phyloP scores from a whole-genome alignment of 2,888 invertebrate species.

The Quadroppia sp. region DNA sequence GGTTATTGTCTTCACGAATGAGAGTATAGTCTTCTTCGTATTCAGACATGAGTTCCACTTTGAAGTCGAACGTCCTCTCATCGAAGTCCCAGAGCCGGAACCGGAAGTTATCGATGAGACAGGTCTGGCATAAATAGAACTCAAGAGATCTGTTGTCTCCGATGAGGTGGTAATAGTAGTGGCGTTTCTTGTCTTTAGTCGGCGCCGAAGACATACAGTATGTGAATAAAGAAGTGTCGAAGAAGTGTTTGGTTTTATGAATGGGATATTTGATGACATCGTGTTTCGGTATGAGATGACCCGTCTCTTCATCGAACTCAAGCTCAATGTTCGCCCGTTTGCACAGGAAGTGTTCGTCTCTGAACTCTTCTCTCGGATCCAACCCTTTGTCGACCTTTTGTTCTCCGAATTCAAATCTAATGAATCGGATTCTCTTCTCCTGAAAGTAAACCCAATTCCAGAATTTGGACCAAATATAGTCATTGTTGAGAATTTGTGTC shows the following conservation, averaged over 20 bases:
- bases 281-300: conserved; percentile 23
- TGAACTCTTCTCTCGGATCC: neutral
- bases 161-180: conserved; percentile 4
- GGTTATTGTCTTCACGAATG: neutral
- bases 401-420: neutral
- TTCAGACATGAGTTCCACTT: neutral
- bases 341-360: conserved; percentile 13
- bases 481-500: conserved; percentile 13
- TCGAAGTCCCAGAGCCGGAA: conserved; percentile 19
- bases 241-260: neutral
- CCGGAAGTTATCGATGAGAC: conserved; percentile 19
- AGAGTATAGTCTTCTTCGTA: neutral
- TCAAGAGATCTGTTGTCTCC: neutral
- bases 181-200: neutral
- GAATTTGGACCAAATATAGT: conserved; percentile 6
- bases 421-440: conserved; percentile 9
- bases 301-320: neutral
- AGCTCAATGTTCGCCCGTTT: conserved; percentile 10
- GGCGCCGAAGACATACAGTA: conserved; percentile 5
- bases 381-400: neutral
- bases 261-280: conserved; percentile 19
- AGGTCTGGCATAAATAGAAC: conserved; percentile 28
- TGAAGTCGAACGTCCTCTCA: conserved; percentile 9
- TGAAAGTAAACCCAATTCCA: conserved; percentile 33
- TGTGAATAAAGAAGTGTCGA: neutral